Evolutionary conservation across 2,797 vertebrate genomes (phyloP).

Genomic region (Spatula versicolor): DNA sequence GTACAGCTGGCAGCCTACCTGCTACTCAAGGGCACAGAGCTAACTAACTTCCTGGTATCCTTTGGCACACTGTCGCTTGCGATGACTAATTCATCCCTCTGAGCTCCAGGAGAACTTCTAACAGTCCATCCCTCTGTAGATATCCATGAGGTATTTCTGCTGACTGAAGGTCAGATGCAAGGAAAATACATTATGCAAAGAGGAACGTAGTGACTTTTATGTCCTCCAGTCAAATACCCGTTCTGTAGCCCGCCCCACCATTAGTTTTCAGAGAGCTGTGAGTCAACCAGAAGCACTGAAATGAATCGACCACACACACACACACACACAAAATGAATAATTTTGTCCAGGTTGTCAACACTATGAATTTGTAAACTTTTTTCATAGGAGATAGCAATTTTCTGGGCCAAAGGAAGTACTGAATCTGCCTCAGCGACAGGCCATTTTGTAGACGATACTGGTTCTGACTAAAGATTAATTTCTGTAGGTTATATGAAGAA

Average conservation of each 20-base stretch:
- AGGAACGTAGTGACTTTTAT: too few relatives aligned
- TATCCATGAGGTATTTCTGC: not conserved
- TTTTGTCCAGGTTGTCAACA: not conserved
- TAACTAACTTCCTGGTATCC: not conserved
- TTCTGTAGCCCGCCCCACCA: not conserved
- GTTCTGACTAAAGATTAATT: not conserved
- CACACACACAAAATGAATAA: not conserved
- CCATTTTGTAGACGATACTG: not conserved
- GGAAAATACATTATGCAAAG: too few relatives aligned
- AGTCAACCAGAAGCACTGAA: not conserved
- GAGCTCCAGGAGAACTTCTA: not conserved
- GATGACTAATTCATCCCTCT: not conserved
- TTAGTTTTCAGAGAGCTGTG: not conserved
- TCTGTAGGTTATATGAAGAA: too few relatives aligned
- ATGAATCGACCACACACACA: too few relatives aligned
- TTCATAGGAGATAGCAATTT: not conserved
- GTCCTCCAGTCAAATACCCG: not conserved
- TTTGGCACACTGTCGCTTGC: not conserved
- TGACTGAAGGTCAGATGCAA: too few relatives aligned
- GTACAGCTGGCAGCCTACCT: not conserved
- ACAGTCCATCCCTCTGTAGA: not conserved
- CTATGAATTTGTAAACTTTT: not conserved
- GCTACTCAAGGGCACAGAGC: not conserved
- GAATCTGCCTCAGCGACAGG: not conserved
- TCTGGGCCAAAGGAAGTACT: not conserved